Evolutionary conservation across 1,140 invertebrate species (phyloP).

Genomic region (Megalonaias nervosa): DNA sequence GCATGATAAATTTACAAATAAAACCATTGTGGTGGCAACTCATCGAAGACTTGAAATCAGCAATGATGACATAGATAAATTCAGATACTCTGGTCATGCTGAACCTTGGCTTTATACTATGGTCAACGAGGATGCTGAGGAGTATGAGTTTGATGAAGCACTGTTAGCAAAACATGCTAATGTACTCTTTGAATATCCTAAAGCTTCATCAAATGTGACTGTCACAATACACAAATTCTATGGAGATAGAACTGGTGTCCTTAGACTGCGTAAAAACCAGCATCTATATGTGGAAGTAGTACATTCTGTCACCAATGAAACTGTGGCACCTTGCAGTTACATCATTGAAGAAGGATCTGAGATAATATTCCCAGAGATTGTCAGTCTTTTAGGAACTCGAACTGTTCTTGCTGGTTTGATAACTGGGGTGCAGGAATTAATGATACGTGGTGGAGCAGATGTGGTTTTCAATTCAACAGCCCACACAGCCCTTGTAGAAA

Average conservation of each 20-base stretch:
- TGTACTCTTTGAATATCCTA: constrained; percentile 55
- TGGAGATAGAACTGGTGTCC: constrained; percentile 55
- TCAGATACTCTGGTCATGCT: constrained; percentile 48
- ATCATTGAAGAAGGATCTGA: constrained; percentile 54
- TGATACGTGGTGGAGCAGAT: constrained; percentile 46
- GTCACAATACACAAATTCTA: constrained; percentile 51
- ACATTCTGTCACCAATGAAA: constrained; percentile 56
- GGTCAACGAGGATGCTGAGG: constrained; percentile 41
- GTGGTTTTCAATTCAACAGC: constrained; percentile 54
- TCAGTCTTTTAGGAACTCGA: constrained; percentile 52
- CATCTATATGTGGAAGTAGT: constrained; percentile 56
- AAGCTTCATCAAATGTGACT: constrained; percentile 27
- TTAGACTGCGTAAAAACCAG: constrained; percentile 52
- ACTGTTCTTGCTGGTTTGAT: constrained; percentile 54
- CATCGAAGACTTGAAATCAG: constrained; percentile 50
- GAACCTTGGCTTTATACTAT: constrained; percentile 59
- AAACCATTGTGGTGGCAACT: constrained; percentile 33
- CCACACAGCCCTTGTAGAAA: constrained; percentile 55
- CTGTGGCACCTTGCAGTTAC: constrained; percentile 58
- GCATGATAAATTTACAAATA: constrained; percentile 47
- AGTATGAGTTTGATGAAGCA: constrained; percentile 60
- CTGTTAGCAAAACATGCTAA: constrained; percentile 54
- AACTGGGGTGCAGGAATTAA: constrained; percentile 51
- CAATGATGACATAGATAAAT: constrained; percentile 52
- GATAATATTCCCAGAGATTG: constrained; percentile 51